phyloP scores from a whole-genome alignment of 2,888 invertebrate genomes.

The Drosophila dives region DNA sequence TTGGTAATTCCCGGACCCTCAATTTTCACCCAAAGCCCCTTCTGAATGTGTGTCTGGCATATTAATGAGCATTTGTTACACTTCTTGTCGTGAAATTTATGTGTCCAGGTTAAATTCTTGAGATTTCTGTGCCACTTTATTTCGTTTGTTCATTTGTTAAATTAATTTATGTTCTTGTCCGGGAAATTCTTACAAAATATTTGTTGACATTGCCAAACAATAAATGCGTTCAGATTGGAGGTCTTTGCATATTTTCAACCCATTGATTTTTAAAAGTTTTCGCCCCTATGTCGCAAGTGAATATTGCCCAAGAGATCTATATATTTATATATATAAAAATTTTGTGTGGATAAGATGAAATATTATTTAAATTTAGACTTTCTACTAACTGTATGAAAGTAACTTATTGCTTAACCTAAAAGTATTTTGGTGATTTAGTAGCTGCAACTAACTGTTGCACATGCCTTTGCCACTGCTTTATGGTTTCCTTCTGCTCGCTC shows the following conservation, averaged over 20 bases:
- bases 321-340: not conserved
- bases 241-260: conserved; percentile 16
- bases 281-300: not conserved
- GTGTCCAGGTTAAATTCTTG: conserved; percentile 76
- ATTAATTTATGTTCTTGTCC: conserved; percentile 68
- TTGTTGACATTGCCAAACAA: conserved; percentile 35
- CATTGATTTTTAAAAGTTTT: conserved; percentile 33
- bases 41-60: conserved; percentile 64
- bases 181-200: conserved; percentile 48
- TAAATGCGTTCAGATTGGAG: conserved; percentile 10
- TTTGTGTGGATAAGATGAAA: not conserved
- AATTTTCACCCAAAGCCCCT: not conserved
- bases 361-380: not conserved
- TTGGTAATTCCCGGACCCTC: not conserved
- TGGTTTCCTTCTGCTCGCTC: too few species aligned
- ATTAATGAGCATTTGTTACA: conserved; percentile 79
- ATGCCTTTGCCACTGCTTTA: not conserved
- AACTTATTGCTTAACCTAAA: not conserved
- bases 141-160: conserved; percentile 70
- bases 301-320: conserved; percentile 8
- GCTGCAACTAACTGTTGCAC: conserved; percentile 29
- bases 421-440: conserved; percentile 4
- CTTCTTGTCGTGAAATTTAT: conserved; percentile 67
- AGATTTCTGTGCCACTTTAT: conserved; percentile 55
- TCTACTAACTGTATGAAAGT: not conserved